phyloP scores from a whole-genome alignment of 2,888 invertebrate genomes.

The Invenusta paracnida region DNA sequence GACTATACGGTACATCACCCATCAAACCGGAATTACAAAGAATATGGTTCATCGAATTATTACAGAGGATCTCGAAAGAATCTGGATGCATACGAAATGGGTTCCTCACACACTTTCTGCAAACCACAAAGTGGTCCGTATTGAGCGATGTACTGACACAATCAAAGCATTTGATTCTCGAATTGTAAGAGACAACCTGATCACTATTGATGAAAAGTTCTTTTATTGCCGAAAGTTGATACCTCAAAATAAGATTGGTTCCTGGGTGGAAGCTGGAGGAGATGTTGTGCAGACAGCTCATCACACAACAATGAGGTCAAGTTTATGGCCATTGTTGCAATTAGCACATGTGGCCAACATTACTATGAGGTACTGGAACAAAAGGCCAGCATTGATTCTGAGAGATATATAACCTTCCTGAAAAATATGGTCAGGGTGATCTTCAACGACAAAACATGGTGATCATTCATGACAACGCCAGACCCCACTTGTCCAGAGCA shows the following conservation, averaged over 20 bases:
- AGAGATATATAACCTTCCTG: slow-evolving; percentile 20
- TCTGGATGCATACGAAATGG: slow-evolving; percentile 21
- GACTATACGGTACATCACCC: slow-evolving; percentile 1
- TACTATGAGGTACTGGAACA: slow-evolving; percentile 32
- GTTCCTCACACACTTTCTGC: slow-evolving; percentile 37
- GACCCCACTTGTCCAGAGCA: slow-evolving; percentile 32
- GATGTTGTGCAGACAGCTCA: slow-evolving; percentile 28
- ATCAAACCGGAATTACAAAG: background rate
- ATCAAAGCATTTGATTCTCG: slow-evolving; percentile 26
- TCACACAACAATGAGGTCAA: slow-evolving; percentile 7
- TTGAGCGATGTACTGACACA: slow-evolving; percentile 35
- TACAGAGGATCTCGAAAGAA: slow-evolving; percentile 32
- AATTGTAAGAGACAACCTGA: slow-evolving; percentile 24
- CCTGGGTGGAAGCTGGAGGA: slow-evolving; percentile 12
- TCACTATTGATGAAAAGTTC: slow-evolving; percentile 17
- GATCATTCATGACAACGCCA: slow-evolving; percentile 36
- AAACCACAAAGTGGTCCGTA: slow-evolving; percentile 34
- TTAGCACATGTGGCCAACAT: slow-evolving; percentile 24
- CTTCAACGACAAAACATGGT: slow-evolving; percentile 29
- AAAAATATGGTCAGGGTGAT: slow-evolving; percentile 4
- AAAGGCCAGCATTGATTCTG: slow-evolving; percentile 27
- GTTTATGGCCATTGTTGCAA: slow-evolving; percentile 36
- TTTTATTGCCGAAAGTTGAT: slow-evolving; percentile 32
- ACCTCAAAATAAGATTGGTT: slow-evolving; percentile 26
- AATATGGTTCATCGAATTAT: slow-evolving; percentile 36